Conservation (phyloP, 1,140 invertebrate genomes). For the Ceratina japonica region DNA sequence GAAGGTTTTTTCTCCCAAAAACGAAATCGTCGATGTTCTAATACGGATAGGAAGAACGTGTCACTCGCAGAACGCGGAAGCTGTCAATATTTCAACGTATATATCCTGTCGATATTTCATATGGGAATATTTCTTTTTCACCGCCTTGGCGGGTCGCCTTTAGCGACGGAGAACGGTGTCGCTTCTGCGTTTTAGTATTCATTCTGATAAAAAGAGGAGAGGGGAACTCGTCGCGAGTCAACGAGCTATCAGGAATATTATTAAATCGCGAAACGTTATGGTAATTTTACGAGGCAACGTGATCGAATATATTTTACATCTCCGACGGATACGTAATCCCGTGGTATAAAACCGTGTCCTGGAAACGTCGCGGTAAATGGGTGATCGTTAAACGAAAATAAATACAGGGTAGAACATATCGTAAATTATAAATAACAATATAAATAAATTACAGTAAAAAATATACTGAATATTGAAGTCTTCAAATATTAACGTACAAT, state of each 20-base stretch:
- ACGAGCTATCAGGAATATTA: background rate
- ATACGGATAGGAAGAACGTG: conserved; percentile 33
- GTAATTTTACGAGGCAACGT: background rate
- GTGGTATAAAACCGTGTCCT: background rate
- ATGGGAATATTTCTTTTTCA: conserved; percentile 38
- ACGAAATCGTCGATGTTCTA: conserved; percentile 33
- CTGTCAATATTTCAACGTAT: conserved; percentile 44
- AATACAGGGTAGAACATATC: background rate
- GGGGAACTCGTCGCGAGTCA: background rate
- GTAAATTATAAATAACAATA: background rate
- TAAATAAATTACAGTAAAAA: background rate
- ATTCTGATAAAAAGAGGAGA: background rate
- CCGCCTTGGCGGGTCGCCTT: background rate
- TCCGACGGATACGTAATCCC: background rate
- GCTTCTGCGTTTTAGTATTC: conserved; percentile 21
- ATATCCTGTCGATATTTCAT: conserved; percentile 48
- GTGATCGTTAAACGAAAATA: background rate
- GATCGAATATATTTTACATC: background rate
- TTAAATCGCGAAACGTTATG: background rate
- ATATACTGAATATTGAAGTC: background rate
- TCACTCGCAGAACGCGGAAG: conserved; percentile 26
- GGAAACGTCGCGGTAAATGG: background rate
- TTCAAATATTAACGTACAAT: background rate
- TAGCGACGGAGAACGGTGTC: conserved; percentile 1
- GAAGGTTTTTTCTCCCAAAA: background rate